Conservation (phyloP, 2,113 vertebrate species). For the Apodemus sylvaticus region DNA sequence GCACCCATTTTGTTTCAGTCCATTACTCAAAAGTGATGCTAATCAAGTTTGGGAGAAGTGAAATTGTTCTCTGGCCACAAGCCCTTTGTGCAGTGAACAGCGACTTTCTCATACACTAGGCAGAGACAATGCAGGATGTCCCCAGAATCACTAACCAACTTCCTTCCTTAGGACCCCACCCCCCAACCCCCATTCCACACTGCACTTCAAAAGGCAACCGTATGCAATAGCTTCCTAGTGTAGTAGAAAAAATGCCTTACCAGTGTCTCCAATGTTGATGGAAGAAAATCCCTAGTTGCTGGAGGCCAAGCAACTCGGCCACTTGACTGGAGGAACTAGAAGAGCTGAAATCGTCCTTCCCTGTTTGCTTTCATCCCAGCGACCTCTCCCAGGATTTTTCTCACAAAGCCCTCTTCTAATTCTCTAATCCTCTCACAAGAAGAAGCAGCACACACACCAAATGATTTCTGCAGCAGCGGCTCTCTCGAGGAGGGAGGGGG, state of each 20-base stretch:
- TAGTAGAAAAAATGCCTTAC: constrained; percentile 84
- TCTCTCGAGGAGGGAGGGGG: constrained; percentile 66
- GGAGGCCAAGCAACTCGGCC: constrained; percentile 79
- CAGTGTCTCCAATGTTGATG: constrained; percentile 82
- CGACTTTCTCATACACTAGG: constrained; percentile 63
- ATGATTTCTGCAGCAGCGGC: constrained; percentile 84
- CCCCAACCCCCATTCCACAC: not conserved
- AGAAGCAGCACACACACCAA: constrained; percentile 76
- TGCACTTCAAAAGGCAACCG: constrained; percentile 70
- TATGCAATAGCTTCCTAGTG: constrained; percentile 78
- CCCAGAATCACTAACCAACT: constrained; percentile 79
- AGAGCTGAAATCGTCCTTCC: constrained; percentile 81
- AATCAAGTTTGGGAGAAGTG: constrained; percentile 75
- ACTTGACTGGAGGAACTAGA: constrained; percentile 81
- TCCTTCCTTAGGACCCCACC: constrained; percentile 53
- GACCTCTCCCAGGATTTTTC: constrained; percentile 81
- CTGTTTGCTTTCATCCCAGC: constrained; percentile 82
- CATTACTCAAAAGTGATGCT: constrained; percentile 61
- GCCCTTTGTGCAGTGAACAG: constrained; percentile 71
- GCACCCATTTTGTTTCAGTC: not conserved
- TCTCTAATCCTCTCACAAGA: constrained; percentile 86
- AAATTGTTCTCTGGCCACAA: constrained; percentile 61
- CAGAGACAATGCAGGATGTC: constrained; percentile 81
- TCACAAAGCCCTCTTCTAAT: constrained; percentile 87
- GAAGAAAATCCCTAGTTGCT: constrained; percentile 80